Evolutionary conservation across 2,797 vertebrate species (phyloP).

Genomic region (Brachyrhaphis roseni): DNA sequence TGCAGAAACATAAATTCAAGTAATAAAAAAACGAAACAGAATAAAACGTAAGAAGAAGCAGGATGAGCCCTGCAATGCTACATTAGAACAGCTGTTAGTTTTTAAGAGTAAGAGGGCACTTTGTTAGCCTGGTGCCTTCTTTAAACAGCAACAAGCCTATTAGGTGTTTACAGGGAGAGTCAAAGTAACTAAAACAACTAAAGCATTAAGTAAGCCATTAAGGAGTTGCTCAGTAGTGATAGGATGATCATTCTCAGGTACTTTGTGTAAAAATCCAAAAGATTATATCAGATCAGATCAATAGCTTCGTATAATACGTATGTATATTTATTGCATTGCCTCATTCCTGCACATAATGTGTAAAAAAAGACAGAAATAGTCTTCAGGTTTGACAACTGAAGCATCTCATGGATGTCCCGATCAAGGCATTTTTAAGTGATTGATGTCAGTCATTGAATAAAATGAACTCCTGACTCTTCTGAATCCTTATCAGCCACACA

Average conservation of each 20-base stretch:
- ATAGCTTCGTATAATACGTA: background rate
- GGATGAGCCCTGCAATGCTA: slow-evolving; percentile 57
- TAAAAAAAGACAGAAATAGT: background rate
- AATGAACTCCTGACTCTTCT: background rate
- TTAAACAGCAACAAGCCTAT: slow-evolving; percentile 19
- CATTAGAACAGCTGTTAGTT: slow-evolving; percentile 46
- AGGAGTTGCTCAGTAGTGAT: background rate
- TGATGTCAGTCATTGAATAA: background rate
- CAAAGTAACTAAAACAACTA: slow-evolving; percentile 35
- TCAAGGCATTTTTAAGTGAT: background rate
- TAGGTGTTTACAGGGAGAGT: slow-evolving; percentile 62
- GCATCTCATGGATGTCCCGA: background rate
- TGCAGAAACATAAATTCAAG: slow-evolving; percentile 41
- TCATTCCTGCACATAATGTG: background rate
- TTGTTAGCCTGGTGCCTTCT: slow-evolving; percentile 24
- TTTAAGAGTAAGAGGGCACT: slow-evolving; percentile 13
- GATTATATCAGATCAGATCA: slow-evolving; percentile 9
- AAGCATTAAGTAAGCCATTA: background rate
- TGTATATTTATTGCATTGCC: background rate
- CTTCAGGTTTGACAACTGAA: background rate
- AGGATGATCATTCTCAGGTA: slow-evolving; percentile 18
- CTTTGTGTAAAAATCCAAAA: slow-evolving; percentile 16
- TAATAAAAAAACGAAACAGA: slow-evolving; percentile 29
- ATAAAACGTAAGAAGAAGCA: slow-evolving; percentile 24
- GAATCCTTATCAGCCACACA: background rate